Evolutionary conservation across 2,113 vertebrate genomes (phyloP).

Genomic region (Gymnorhina tibicen): DNA sequence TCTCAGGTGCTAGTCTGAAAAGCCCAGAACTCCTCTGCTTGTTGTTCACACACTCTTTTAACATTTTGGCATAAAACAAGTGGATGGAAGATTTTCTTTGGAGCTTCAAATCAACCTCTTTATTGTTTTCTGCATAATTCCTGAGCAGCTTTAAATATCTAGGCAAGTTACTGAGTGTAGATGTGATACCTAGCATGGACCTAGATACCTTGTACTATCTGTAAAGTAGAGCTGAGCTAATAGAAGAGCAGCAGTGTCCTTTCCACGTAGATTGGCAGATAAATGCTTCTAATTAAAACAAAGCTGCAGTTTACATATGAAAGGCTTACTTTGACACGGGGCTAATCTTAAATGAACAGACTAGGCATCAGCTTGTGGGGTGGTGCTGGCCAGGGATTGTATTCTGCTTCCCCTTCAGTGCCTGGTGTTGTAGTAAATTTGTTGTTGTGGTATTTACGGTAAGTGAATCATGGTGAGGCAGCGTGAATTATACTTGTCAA

Average conservation of each 20-base stretch:
- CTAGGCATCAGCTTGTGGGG: neutral
- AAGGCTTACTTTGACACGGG: neutral
- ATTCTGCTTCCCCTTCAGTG: neutral
- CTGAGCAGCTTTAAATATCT: neutral
- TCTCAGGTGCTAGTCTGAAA: neutral
- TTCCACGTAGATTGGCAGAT: neutral
- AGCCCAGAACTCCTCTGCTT: neutral
- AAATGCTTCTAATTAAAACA: neutral
- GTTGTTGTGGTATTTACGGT: neutral
- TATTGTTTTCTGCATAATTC: neutral
- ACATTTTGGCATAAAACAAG: neutral
- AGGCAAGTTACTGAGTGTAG: neutral
- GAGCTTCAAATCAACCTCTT: neutral
- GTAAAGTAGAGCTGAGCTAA: neutral
- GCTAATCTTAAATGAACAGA: neutral
- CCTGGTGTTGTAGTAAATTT: neutral
- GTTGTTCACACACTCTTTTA: neutral
- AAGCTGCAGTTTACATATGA: neutral
- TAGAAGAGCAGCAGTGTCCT: neutral
- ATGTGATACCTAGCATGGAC: neutral
- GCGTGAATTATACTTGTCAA: neutral
- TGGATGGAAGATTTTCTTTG: neutral
- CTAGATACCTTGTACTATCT: neutral
- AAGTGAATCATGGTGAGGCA: neutral
- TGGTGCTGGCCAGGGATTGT: neutral